Evolutionary conservation across 2,888 invertebrate genomes (phyloP), one percentile per base, ranked within the genome.

Genomic region (Drosophila monieri): DNA sequence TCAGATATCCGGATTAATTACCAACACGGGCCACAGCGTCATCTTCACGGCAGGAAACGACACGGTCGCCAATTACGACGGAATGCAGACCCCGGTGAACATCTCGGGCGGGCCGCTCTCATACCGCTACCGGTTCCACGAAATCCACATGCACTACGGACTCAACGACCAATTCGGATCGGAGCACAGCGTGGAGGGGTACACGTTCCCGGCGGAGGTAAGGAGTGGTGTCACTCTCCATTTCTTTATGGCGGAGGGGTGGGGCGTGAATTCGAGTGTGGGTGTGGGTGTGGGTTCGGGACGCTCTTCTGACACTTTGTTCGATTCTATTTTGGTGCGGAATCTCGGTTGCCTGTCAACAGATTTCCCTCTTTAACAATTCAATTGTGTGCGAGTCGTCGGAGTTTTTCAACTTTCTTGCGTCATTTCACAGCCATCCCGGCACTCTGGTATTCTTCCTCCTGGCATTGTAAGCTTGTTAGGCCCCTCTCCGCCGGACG

Each of bases 131-230:
- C 96, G 97, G 92, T 97, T 98, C 91, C 96, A 97, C 90, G 97
- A 98, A 93, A 96, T 98, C 79, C 97, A 98, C 92, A 94, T 98
- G 89, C 98, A 98, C 92, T 98, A 97, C 90, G 98, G 98, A 6
- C 93, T 97, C 62, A 95, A 95, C 89, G 97, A 98, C 92, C 96
- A 96, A 90, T 95, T 95, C 84, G 99, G 99, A 23, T 99, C 99
- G 12, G 99, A 99, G 91, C 99, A 99, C 92, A 97, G 97, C 62
- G 97, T 99, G 89, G 98, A 97, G 90, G 97, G 98, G 76, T 96
- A 97, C 89, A 95, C 97, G 58, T 99, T 99, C 92, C 99, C 99
- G 8, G 98, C 98, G 57, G 99, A 99, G 96, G 99, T 99, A 92
- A 94, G 94, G 91, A 12, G 15, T 9, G 30, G 48, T 74, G 64